Conservation (phyloP, 2,888 invertebrate species). For the Beris chalybata region DNA sequence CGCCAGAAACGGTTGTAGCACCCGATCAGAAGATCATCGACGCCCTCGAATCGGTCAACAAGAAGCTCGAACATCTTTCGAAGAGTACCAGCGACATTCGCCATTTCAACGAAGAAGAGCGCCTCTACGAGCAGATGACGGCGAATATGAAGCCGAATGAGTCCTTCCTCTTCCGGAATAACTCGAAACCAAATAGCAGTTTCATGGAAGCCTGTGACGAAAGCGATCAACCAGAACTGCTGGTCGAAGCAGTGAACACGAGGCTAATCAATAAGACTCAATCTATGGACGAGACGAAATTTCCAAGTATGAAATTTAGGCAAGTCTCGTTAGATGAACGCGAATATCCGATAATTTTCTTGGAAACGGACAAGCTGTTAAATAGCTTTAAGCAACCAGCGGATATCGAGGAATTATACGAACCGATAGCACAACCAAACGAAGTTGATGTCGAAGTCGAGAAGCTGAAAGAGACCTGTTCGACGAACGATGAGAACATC, state of each 20-base stretch:
- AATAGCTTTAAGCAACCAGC: not conserved
- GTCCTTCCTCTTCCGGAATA: slow-evolving; percentile 68
- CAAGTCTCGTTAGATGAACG: slow-evolving; percentile 33
- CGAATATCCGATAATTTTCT: slow-evolving; percentile 24
- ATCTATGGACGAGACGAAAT: slow-evolving; percentile 39
- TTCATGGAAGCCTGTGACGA: slow-evolving; percentile 16
- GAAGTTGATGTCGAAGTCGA: not conserved
- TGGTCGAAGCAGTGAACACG: slow-evolving; percentile 53
- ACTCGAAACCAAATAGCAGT: slow-evolving; percentile 46
- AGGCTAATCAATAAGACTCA: slow-evolving; percentile 46
- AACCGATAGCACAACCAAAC: slow-evolving; percentile 33
- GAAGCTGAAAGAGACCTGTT: slow-evolving; percentile 39
- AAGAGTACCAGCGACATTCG: slow-evolving; percentile 37
- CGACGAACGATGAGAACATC: slow-evolving; percentile 44
- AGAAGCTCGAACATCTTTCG: slow-evolving; percentile 47
- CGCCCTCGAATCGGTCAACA: slow-evolving; percentile 50
- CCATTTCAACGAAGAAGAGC: slow-evolving; percentile 43
- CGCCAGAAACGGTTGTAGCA: slow-evolving; percentile 18
- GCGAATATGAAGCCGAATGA: slow-evolving; percentile 62
- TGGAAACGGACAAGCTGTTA: slow-evolving; percentile 33
- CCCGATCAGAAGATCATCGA: slow-evolving; percentile 50
- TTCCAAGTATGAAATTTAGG: slow-evolving; percentile 24
- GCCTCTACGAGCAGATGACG: slow-evolving; percentile 52
- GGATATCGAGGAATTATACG: slow-evolving; percentile 37
- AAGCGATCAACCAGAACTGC: slow-evolving; percentile 42